phyloP scores from a whole-genome alignment of 2,113 vertebrate species.

The Bagarius yarrelli region DNA sequence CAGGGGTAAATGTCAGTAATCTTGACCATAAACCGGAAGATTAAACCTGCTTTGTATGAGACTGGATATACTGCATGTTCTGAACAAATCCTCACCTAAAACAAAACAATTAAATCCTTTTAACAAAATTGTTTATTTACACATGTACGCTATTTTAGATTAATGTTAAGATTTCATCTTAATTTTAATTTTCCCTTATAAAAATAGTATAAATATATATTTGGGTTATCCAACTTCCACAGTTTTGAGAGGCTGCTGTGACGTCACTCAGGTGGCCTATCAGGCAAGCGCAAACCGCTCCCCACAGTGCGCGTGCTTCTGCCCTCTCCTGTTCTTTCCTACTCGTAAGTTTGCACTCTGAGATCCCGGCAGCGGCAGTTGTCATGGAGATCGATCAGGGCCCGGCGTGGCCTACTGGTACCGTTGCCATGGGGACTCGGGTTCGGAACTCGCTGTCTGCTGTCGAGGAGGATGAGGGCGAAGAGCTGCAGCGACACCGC shows the following conservation, averaged over 20 bases:
- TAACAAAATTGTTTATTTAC: too few relatives aligned
- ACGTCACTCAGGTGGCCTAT: constrained; percentile 68
- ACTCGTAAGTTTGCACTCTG: constrained; percentile 48
- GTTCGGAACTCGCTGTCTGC: constrained; percentile 66
- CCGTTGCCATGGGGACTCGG: constrained; percentile 85
- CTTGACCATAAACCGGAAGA: constrained; percentile 15
- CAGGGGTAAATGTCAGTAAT: background rate
- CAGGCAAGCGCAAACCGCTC: constrained; percentile 40
- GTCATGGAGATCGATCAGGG: constrained; percentile 85
- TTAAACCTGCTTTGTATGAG: constrained; percentile 33
- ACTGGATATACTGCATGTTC: background rate
- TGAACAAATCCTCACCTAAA: constrained; percentile 2
- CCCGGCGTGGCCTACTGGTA: constrained; percentile 64
- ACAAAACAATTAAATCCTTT: background rate
- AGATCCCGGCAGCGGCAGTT: constrained; percentile 67
- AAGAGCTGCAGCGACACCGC: constrained; percentile 64
- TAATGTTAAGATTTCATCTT: too few relatives aligned
- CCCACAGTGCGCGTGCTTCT: constrained; percentile 61
- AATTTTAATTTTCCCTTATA: too few relatives aligned
- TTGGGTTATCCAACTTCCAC: background rate
- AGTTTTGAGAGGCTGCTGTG: constrained; percentile 33
- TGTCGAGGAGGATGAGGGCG: constrained; percentile 69
- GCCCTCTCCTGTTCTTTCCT: constrained; percentile 36
- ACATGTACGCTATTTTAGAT: too few relatives aligned
- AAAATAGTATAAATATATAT: background rate